Evolutionary conservation across 2,888 invertebrate species (phyloP).

Genomic region (Drosophila fulvimacula): DNA sequence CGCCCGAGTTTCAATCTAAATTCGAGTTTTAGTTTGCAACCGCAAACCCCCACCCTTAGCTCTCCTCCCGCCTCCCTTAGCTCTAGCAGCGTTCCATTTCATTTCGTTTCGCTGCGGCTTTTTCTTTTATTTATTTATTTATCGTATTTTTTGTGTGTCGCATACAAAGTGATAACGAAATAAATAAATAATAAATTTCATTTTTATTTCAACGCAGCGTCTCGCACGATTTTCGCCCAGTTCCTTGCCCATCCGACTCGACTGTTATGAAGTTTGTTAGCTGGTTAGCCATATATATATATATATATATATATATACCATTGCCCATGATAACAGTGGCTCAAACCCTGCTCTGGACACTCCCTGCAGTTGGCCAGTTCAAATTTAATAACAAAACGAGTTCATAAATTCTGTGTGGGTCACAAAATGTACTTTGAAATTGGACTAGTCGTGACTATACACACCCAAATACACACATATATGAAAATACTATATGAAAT

Average conservation of each 20-base stretch:
- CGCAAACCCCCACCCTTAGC: background rate
- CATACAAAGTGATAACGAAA: constrained; percentile 78
- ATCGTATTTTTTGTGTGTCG: constrained; percentile 50
- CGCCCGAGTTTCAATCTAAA: constrained; percentile 33
- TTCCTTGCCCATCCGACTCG: constrained; percentile 12
- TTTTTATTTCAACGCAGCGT: constrained; percentile 69
- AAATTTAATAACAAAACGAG: constrained; percentile 67
- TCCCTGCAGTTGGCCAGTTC: constrained; percentile 29
- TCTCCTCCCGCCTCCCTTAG: background rate
- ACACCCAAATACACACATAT: background rate
- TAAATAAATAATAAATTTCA: constrained; percentile 77
- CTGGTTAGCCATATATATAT: constrained; percentile 38
- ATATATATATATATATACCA: constrained; percentile 12
- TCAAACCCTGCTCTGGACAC: background rate
- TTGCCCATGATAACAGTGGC: constrained; percentile 34
- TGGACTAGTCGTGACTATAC: constrained; percentile 47
- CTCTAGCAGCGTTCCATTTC: constrained; percentile 22
- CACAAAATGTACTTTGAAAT: constrained; percentile 35
- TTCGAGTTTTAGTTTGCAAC: constrained; percentile 14
- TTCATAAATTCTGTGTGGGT: constrained; percentile 61
- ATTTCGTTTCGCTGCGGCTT: constrained; percentile 39
- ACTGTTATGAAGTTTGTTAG: constrained; percentile 70
- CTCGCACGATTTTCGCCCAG: constrained; percentile 43
- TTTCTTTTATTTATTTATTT: constrained; percentile 17
- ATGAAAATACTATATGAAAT: constrained; percentile 15